Evolutionary conservation across 2,797 vertebrate species (phyloP).

Genomic region (Melanotaenia boesemani): DNA sequence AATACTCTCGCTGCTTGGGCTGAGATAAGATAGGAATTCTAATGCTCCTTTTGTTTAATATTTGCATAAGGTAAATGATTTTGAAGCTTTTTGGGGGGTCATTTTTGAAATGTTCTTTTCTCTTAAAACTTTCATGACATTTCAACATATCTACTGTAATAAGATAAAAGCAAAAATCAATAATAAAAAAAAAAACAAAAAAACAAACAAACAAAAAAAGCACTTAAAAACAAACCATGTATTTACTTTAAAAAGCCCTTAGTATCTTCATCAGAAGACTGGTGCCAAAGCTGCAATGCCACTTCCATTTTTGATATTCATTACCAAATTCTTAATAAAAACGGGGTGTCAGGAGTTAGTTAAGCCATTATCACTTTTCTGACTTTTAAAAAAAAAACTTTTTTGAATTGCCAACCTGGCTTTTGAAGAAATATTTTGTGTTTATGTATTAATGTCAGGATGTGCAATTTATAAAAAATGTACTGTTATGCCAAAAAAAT

Average conservation of each 20-base stretch:
- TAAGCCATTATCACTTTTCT: too few relatives aligned
- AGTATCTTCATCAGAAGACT: neutral
- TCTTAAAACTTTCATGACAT: neutral
- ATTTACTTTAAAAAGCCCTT: neutral
- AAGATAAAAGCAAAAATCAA: too few relatives aligned
- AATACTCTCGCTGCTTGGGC: constrained; percentile 1
- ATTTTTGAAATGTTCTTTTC: neutral
- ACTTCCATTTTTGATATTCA: too few relatives aligned
- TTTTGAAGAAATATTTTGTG: too few relatives aligned
- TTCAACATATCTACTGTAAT: neutral
- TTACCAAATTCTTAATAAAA: neutral
- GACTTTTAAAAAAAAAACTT: too few relatives aligned
- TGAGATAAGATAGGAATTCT: neutral
- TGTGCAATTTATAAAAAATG: too few relatives aligned
- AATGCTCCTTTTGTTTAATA: neutral
- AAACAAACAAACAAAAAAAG: neutral
- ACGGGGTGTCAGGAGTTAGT: too few relatives aligned
- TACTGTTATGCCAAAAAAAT: too few relatives aligned
- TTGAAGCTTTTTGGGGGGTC: neutral
- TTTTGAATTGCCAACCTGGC: too few relatives aligned
- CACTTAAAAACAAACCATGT: neutral
- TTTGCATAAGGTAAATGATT: neutral
- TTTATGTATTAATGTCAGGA: too few relatives aligned
- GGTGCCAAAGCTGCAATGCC: neutral
- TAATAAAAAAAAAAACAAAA: neutral